Evolutionary conservation across 2,797 vertebrate species (phyloP), one percentile per base, ranked within the genome.

Genomic region (Petrocephalus sullivani): DNA sequence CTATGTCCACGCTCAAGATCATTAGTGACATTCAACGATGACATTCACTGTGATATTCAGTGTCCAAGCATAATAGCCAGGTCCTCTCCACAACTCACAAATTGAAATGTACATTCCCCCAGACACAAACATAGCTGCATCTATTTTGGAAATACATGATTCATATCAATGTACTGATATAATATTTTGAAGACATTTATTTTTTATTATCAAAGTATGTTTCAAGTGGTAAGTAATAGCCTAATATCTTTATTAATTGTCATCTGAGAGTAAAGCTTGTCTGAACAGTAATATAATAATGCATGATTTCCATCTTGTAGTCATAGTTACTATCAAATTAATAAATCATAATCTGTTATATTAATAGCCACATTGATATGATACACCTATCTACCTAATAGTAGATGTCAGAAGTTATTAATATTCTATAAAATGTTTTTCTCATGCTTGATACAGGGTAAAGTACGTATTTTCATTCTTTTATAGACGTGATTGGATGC

Each of bases 391-490:
- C 28, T 41, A 78, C 71, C 12, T 78, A n/a, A 54, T 75, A 60
- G 51, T 37, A 28, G 46, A 71, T 87, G 92, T 91, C 89, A 89
- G 91, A 89, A 87, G 90, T 89, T 92, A 23, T 58, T 89, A 93
- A 93, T 93, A 94, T 92, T 89, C 93, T 95, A 93, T 90, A 92
- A 95, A 94, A 92, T 95, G 93, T 96, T 92, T 95, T 94, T 94
- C 93, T 95, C 93, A 95, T 93, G 93, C 91, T 93, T 93, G 94
- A 92, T 96, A 91, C 94, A 96, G 95, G 95, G 94, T 94, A 95
- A 95, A 96, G 95, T 96, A 96, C 94, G 95, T 96, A 96, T 96
- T 91, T 94, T 94, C 92, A 92, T 94, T 88, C 91, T 92, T 92
- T 92, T 92, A 86, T 91, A 88, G 88, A 94, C 92, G 93, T 94